Conservation (phyloP, 1,140 invertebrate genomes). For the Anthonomus grandis region DNA sequence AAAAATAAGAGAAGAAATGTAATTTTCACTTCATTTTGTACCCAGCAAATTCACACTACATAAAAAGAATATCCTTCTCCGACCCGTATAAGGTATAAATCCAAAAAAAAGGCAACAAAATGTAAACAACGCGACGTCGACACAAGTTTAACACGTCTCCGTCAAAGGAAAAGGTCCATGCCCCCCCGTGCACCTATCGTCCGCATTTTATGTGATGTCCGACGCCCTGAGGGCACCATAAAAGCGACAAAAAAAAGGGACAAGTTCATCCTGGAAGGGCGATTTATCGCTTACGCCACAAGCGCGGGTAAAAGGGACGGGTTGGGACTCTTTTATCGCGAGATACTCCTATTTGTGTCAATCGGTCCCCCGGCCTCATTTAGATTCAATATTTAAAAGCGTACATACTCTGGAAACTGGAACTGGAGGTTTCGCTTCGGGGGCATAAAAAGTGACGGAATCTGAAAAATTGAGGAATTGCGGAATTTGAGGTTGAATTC, state of each 20-base stretch:
- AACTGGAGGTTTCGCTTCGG: too few relatives aligned
- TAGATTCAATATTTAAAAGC: conserved; percentile 13
- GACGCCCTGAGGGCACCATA: background rate
- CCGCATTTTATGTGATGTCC: background rate
- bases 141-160: too few relatives aligned
- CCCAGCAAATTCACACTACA: too few relatives aligned
- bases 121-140: background rate
- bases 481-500: too few relatives aligned
- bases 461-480: too few relatives aligned
- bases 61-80: too few relatives aligned
- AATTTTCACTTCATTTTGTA: too few relatives aligned
- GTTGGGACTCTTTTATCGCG: conserved; percentile 13
- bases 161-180: too few relatives aligned
- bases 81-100: too few relatives aligned
- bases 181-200: conserved; percentile 1
- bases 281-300: conserved; percentile 9
- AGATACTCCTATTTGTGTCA: conserved; percentile 11
- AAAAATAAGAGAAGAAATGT: too few relatives aligned
- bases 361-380: conserved; percentile 4
- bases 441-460: too few relatives aligned
- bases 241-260: conserved; percentile 9
- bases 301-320: too few relatives aligned
- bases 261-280: conserved; percentile 6
- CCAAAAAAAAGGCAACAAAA: background rate
- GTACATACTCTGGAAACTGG: background rate